Conservation (phyloP, 1,140 invertebrate species). For the Babylonia areolata region DNA sequence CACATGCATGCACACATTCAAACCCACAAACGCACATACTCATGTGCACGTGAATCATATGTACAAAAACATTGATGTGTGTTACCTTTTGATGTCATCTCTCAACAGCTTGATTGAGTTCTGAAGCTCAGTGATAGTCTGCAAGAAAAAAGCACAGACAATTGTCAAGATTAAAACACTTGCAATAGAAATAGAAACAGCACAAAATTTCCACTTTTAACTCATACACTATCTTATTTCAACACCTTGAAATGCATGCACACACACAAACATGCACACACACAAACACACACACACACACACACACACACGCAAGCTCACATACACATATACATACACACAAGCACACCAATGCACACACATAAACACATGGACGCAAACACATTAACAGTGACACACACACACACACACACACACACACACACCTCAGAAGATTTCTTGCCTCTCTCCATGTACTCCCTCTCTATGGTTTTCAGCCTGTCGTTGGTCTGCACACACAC, state of each 20-base stretch:
- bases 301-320: too few species aligned
- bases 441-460: constrained; percentile 66
- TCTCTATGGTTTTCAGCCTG: constrained; percentile 70
- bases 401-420: not conserved
- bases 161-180: too few species aligned
- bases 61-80: too few species aligned
- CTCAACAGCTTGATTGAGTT: constrained; percentile 64
- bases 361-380: not conserved
- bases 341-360: too few species aligned
- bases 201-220: too few species aligned
- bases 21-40: not conserved
- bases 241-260: too few species aligned
- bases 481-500: constrained; percentile 70
- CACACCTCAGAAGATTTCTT: constrained; percentile 71
- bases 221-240: too few species aligned
- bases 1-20: not conserved
- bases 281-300: too few species aligned
- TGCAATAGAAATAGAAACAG: too few species aligned
- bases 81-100: constrained; percentile 69
- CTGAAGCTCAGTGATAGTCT: constrained; percentile 68
- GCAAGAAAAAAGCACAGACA: too few species aligned
- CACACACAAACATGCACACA: too few species aligned
- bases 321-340: too few species aligned
- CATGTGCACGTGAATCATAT: not conserved
- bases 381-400: not conserved